Percentiles rank a stretch among this genome's conserved stretches.
Conservation (phyloP, 1,140 invertebrate species). For the Pseudomyrmex flavicornis region DNA sequence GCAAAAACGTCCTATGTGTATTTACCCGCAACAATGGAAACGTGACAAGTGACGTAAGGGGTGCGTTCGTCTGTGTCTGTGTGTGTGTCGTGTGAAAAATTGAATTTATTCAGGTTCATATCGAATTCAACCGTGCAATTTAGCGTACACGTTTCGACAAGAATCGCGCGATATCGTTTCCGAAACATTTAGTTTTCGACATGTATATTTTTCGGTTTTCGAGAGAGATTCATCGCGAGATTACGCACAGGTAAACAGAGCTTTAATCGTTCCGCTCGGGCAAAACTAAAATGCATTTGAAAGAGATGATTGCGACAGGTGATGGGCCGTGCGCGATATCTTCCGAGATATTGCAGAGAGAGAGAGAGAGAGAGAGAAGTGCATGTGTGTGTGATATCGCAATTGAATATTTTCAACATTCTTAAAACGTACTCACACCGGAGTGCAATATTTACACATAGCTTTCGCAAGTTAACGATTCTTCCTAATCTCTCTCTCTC, state of each 20-base stretch:
- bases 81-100: constrained; percentile 19
- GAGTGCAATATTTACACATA: constrained; percentile 13
- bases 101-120: constrained; percentile 37
- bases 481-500: constrained; percentile 11
- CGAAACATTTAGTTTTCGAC: constrained; percentile 10
- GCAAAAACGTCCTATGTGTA: constrained; percentile 18
- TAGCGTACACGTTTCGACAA: constrained; percentile 8
- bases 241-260: not conserved
- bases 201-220: not conserved
- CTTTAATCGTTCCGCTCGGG: too few relatives aligned
- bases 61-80: constrained; percentile 7
- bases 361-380: not conserved
- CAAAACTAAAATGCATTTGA: too few relatives aligned
- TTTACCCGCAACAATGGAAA: constrained; percentile 45
- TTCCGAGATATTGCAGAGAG: constrained; percentile 31
- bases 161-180: not conserved
- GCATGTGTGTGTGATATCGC: constrained; percentile 26
- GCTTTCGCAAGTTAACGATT: constrained; percentile 28
- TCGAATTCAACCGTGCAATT: constrained; percentile 39
- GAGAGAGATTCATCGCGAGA: not conserved
- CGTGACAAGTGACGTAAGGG: constrained; percentile 35
- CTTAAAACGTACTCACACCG: constrained; percentile 16
- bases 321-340: constrained; percentile 42
- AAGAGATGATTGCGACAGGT: too few relatives aligned
- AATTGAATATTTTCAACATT: constrained; percentile 31